These are phyloP conservation scores for Procavia capensis DNA, from an alignment of 2,113 vertebrate genomes.

Conservation along the genomic window DNA sequence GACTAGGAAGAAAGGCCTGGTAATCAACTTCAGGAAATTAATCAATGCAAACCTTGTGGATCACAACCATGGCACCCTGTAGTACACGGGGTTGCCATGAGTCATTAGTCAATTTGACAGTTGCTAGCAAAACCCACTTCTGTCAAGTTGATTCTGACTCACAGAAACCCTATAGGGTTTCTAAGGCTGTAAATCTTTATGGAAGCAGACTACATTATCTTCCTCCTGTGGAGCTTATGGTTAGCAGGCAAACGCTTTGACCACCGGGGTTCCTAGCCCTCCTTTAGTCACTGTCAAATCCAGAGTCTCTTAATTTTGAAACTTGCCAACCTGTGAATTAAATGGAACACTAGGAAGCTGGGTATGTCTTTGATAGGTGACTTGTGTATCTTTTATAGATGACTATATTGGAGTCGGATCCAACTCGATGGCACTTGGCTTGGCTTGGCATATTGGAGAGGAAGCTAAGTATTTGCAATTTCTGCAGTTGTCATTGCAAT, in stretches of 20 bases:
- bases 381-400: slow-evolving; percentile 13
- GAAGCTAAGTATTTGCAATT: slow-evolving; percentile 2
- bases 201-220: too few species aligned
- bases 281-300: not conserved
- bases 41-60: not conserved
- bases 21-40: not conserved
- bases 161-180: too few species aligned
- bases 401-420: slow-evolving; percentile 24
- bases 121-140: too few species aligned
- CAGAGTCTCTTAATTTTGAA: slow-evolving; percentile 27
- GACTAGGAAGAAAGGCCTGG: not conserved
- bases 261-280: not conserved
- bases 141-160: too few species aligned
- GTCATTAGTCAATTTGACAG: not conserved
- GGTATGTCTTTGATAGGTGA: not conserved
- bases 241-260: too few species aligned
- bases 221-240: too few species aligned
- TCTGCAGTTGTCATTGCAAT: not conserved
- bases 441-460: slow-evolving; percentile 25
- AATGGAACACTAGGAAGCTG: slow-evolving; percentile 35
- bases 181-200: too few species aligned
- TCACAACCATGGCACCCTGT: too few species aligned
- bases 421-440: too few species aligned
- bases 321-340: slow-evolving; percentile 36
- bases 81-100: not conserved